Evolutionary conservation across 2,113 vertebrate genomes (phyloP), one percentile per base, ranked within the genome.

Genomic region (Upupa epops): DNA sequence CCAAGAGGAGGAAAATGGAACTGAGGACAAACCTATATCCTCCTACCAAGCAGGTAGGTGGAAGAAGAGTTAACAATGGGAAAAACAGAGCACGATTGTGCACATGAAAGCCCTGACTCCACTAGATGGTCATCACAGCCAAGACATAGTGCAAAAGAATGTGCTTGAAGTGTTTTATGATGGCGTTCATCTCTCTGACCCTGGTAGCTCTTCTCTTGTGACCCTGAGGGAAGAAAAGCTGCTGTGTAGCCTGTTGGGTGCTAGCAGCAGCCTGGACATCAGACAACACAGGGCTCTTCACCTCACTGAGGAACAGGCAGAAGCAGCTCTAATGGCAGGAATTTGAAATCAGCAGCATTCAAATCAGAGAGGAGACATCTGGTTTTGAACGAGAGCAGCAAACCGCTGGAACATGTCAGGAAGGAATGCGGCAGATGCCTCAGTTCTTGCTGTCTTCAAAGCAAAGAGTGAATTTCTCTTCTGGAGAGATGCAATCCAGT

Each of bases 321-420:
- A 34, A 75, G 81, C 69, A 68, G n/a, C 45, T 63, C 69, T 54
- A 28, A 79, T 4, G 63, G 71, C 68, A 88, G 76, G 80, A 74
- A 75, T 40, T 60, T 4, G 16, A 75, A 71, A 65, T 32, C 69
- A 86, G 65, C 69, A 75, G 49, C 21, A 9, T 46, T 71, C 37
- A 45, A 25, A 68, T 22, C 1, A 3, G 70, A 95, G 77, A 69
- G 61, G 69, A 90, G 80, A 94, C 83, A 91, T 90, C 94, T 90
- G 88, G 80, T 78, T 83, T 91, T 29, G 80, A 88, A 83, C 1
- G 17, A 82, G 54, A 65, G 91, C 37, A 74, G 83, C 84, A 78
- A 76, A 20, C 16, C 31, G 2, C 56, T 28, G 82, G 63, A 82
- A 70, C 36, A 40, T 0, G 3, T 46, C 84, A 63, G 78, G 83